Evolutionary conservation across 2,888 invertebrate genomes (phyloP).

Genomic region (Lapara coniferarum): DNA sequence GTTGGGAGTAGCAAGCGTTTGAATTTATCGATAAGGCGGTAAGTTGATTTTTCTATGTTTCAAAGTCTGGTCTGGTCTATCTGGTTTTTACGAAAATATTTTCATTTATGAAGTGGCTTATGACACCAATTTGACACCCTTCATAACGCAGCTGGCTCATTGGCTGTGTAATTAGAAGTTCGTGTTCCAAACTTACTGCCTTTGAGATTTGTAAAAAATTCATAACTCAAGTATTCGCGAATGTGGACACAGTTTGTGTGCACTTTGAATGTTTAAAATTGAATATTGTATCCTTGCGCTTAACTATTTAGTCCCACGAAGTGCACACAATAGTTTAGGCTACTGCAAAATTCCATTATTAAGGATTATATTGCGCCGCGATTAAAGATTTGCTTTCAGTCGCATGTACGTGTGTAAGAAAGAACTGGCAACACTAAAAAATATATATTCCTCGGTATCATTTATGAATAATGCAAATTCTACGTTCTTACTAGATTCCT

Average conservation of each 20-base stretch:
- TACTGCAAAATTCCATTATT: conserved; percentile 19
- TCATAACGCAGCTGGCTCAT: no score
- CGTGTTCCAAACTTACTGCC: not conserved
- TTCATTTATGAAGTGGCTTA: not conserved
- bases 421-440: not conserved
- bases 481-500: no score
- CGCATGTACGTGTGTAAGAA: conserved; percentile 21
- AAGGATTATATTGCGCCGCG: conserved; percentile 16
- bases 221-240: not conserved
- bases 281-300: conserved; percentile 7
- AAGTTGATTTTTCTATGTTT: not conserved
- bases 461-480: no score
- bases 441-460: no score
- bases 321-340: conserved; percentile 15
- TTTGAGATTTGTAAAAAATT: not conserved
- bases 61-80: not conserved
- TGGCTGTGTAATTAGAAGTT: not conserved
- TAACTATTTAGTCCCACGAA: not conserved
- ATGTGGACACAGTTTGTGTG: conserved; percentile 16
- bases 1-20: no score
- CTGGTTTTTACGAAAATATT: not conserved
- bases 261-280: conserved; percentile 13
- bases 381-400: conserved; percentile 8
- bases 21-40: not conserved
- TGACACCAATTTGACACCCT: no score